phyloP scores from a whole-genome alignment of 2,888 invertebrate genomes.

The Cyrtodaria siliqua region DNA sequence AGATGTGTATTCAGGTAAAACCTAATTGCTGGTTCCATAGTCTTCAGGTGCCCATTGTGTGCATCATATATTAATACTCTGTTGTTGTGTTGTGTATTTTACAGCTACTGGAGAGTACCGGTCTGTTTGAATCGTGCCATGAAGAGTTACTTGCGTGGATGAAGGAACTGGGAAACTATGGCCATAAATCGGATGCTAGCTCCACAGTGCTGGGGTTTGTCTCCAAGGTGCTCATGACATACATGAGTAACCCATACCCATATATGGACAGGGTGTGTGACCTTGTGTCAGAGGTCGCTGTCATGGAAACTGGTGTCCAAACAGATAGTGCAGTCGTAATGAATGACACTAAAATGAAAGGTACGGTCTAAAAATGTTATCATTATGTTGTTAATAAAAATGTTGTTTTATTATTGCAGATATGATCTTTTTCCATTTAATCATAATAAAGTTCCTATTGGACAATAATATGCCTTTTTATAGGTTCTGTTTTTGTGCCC shows the following conservation, averaged over 20 bases:
- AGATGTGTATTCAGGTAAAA: too few relatives aligned
- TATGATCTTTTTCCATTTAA: too few relatives aligned
- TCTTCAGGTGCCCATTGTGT: not conserved
- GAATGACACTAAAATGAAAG: conserved; percentile 13
- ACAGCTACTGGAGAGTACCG: conserved; percentile 72
- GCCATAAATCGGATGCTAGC: not conserved
- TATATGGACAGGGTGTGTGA: conserved; percentile 72
- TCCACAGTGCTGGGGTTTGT: conserved; percentile 62
- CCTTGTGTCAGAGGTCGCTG: conserved; percentile 50
- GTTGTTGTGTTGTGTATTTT: not conserved
- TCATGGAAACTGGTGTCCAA: conserved; percentile 32
- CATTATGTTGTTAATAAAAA: too few relatives aligned
- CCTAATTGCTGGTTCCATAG: too few relatives aligned
- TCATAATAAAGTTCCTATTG: too few relatives aligned
- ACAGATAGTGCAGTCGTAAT: not conserved
- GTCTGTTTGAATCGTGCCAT: conserved; percentile 68
- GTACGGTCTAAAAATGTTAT: too few relatives aligned
- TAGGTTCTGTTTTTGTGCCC: too few relatives aligned
- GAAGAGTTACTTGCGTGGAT: conserved; percentile 73
- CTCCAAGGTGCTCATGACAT: conserved; percentile 66
- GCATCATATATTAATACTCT: too few relatives aligned
- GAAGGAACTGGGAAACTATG: conserved; percentile 35
- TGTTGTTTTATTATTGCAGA: too few relatives aligned
- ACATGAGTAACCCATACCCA: conserved; percentile 74
- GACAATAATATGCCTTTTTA: too few relatives aligned